Evolutionary conservation across 2,113 vertebrate genomes (phyloP), one percentile per base, ranked within the genome.

Genomic region (Hippopotamus amphibius): DNA sequence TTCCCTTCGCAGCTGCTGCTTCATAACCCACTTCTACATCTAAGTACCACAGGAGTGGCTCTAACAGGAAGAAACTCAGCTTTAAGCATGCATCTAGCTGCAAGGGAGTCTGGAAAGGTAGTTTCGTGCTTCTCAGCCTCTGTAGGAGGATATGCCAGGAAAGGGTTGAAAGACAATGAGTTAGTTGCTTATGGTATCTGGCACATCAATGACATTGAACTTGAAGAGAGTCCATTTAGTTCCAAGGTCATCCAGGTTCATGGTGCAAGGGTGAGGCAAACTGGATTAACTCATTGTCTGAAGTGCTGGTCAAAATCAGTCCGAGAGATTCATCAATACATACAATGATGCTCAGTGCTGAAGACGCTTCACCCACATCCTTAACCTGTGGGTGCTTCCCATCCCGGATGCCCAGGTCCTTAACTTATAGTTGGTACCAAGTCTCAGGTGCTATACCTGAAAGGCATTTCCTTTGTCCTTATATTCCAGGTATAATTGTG

Each of bases 311-410:
- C 2, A 28, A 14, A 14, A 46, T 13, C 15, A 30, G 1, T 9
- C 30, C 46, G 6, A 12, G 37, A 3, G 9, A 14, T 24, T 19
- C 85, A 26, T 21, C 30, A 3, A 1, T 22, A 1, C 4, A 11
- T 0, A 2, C 4, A 5, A 26, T 3, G 26, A 1, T 2, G 9
- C 33, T n/a, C 13, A 19, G 0, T 7, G 21, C 26, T n/a, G 7
- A 17, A 48, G 33, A 7, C 37, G 11, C 59, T 65, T 3, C 5
- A 1, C 21, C 41, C n/a, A 0, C 33, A 1, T 30, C 41, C 28
- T 2, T 22, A 8, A 7, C 21, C 1, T 14, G 1, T 50, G 65
- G 48, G 24, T 5, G 6, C 16, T 5, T 37, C 33, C 5, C 9
- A 0, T 21, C 68, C 83, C n/a, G 21, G 50, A 33, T 16, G 19